These are phyloP conservation scores for Aethina tumida DNA, from an alignment of 1,140 invertebrate genomes.

Conservation along the genomic window DNA sequence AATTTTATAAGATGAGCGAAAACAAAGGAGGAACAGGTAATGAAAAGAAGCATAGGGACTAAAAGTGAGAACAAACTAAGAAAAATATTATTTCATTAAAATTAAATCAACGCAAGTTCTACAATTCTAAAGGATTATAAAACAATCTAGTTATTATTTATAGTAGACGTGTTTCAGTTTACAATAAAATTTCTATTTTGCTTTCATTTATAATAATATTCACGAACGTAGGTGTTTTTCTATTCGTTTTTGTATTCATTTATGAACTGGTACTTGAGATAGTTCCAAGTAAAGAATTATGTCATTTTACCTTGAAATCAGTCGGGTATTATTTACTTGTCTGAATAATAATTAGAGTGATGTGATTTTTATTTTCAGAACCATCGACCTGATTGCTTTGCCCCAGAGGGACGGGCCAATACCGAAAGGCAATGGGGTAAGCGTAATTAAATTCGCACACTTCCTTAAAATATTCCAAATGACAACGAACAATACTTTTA, in stretches of 20 bases:
- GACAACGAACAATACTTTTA: no score
- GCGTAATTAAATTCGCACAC: constrained; percentile 6
- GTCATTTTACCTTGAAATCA: neutral
- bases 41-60: no score
- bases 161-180: no score
- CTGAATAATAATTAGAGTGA: no score
- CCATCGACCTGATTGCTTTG: constrained; percentile 27
- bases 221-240: neutral
- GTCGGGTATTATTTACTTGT: constrained; percentile 5
- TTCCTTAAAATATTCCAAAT: constrained; percentile 6
- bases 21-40: no score
- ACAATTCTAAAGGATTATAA: no score
- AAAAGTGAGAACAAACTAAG: no score
- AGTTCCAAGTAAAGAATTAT: neutral
- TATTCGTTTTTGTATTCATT: neutral
- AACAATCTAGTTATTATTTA: no score
- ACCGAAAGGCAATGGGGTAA: constrained; percentile 30
- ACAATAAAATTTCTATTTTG: constrained; percentile 1
- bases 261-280: constrained; percentile 3
- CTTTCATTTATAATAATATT: neutral
- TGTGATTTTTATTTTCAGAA: constrained; percentile 23
- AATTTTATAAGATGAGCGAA: no score
- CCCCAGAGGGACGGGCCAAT: constrained; percentile 20
- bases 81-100: no score
- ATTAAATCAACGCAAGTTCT: no score